Conservation (phyloP, 2,113 vertebrate species). For the Phyllopteryx taeniolatus region DNA sequence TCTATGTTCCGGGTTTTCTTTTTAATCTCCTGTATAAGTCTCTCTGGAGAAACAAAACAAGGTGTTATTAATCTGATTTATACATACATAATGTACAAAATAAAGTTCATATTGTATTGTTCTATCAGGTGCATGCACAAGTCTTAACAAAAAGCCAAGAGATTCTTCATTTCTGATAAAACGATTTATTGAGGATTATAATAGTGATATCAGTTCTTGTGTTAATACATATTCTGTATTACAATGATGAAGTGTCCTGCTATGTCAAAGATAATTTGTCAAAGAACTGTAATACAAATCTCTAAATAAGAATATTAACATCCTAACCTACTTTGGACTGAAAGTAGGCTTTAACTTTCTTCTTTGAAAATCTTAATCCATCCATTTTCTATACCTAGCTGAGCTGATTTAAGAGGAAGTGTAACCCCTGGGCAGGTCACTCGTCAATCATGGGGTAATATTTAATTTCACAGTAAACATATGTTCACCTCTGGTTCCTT, state of each 20-base stretch:
- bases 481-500: slow-evolving; percentile 88
- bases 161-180: neutral
- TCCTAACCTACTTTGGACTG: neutral
- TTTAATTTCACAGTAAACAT: neutral
- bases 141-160: neutral
- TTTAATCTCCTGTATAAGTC: slow-evolving; percentile 87
- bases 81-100: neutral
- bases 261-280: neutral
- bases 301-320: neutral
- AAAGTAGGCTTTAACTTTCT: neutral
- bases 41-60: slow-evolving; percentile 73
- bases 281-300: neutral
- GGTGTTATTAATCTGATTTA: neutral
- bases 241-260: neutral
- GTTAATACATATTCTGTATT: neutral
- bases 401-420: neutral
- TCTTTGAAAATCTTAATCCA: neutral
- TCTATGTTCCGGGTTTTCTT: slow-evolving; percentile 96
- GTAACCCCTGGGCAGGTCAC: neutral
- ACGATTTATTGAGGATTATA: neutral
- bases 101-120: neutral
- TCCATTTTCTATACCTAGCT: neutral
- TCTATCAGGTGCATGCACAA: neutral
- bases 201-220: neutral
- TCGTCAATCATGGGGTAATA: neutral